These are phyloP conservation scores for Brachypterus glaber DNA, from an alignment of 2,888 invertebrate species.

Conservation along the genomic window DNA sequence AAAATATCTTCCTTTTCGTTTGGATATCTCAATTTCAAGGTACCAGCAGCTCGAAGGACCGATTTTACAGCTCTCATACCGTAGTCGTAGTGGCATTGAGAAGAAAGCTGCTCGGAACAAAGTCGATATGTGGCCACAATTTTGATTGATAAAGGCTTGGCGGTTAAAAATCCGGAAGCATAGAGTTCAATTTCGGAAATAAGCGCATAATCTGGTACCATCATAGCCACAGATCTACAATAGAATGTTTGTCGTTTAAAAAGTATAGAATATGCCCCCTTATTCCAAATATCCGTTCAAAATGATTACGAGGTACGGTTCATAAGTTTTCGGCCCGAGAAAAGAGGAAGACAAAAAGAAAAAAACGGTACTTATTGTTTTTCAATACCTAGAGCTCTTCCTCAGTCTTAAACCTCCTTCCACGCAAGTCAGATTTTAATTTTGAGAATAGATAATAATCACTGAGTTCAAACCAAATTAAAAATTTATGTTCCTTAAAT, in stretches of 20 bases:
- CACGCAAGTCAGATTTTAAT: no score
- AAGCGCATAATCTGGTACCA: constrained; percentile 93
- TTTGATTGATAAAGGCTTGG: constrained; percentile 81
- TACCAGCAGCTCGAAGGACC: constrained; percentile 84
- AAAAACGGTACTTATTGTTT: no score
- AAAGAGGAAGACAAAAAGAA: no score
- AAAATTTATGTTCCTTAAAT: no score
- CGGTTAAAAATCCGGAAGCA: constrained; percentile 84
- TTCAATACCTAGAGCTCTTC: no score
- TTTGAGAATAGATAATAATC: no score
- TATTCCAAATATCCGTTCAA: no score
- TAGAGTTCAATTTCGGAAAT: constrained; percentile 92
- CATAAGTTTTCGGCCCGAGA: no score
- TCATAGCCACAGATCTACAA: constrained; percentile 98
- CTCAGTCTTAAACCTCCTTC: no score
- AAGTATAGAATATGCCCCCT: constrained; percentile 76
- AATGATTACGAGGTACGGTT: no score
- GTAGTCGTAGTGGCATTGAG: constrained; percentile 92
- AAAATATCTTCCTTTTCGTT: constrained; percentile 80
- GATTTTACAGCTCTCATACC: constrained; percentile 96
- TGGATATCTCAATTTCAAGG: constrained; percentile 80
- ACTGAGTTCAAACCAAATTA: no score
- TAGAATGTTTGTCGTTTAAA: no score
- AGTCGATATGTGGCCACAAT: constrained; percentile 89
- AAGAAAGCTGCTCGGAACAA: constrained; percentile 88